Evolutionary conservation across 2,888 invertebrate species (phyloP), one percentile per base, ranked within the genome.

Genomic region (Heliothis peltigera): DNA sequence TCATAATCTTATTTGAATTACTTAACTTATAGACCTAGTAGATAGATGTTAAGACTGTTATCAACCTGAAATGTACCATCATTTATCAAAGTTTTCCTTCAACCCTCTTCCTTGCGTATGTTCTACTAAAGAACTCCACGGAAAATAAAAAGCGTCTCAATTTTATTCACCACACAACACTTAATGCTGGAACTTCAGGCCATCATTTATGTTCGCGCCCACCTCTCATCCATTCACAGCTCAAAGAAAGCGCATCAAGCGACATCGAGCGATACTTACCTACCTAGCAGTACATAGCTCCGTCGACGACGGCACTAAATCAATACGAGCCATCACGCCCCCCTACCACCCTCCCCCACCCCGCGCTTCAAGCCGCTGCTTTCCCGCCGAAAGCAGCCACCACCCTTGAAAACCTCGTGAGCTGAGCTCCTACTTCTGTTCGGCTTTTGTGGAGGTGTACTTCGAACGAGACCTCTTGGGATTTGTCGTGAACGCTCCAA

Each of bases 231-330:
- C 75, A 74, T 77, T 77, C 76, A 66, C 70, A 81, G 84, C 82
- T 83, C 83, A 90, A 92, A 92, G 92, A 93, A 94, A 95, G 94
- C 95, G 94, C 94, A 93, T 94, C 91, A 92, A 93, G 92, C 93
- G 92, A 92, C 91, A 90, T 84, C 85, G 85, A 81, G 84, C 90
- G 88, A 89, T 91, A 91, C 88, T 87, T 88, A 88, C 90, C 91
- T 91, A 91, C 86, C 89, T 91, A 91, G 84, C 88, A 90, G 91
- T 93, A 94, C 93, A 93, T 93, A 93, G 93, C 93, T 89, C 85
- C 92, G 93, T 92, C 95, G 95, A 94, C 95, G 95, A 95, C 94
- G 95, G 95, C 95, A 95, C 95, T 95, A 95, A 95, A 95, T 95
- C 95, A 95, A 95, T 95, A 95, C 95, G 93, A 92, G 92, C 94